Evolutionary conservation across 2,797 vertebrate genomes (phyloP).

Genomic region (Phataginus tricuspis): DNA sequence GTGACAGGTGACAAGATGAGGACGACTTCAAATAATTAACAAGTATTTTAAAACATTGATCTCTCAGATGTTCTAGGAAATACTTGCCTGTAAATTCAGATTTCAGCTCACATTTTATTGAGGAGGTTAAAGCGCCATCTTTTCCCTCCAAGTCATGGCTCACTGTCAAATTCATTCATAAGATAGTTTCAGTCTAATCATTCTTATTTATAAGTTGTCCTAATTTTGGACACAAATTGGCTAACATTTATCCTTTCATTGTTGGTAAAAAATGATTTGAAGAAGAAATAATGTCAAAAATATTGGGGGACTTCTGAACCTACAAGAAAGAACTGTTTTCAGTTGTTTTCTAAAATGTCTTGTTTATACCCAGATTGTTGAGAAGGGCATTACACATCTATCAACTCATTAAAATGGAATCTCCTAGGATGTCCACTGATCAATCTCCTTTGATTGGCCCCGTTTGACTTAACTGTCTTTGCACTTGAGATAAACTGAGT

Average conservation of each 20-base stretch:
- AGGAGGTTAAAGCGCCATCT: neutral
- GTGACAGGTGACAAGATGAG: neutral
- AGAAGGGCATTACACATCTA: neutral
- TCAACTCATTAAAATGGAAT: constrained; percentile 11
- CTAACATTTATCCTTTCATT: neutral
- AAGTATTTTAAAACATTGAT: constrained; percentile 4
- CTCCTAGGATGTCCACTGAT: neutral
- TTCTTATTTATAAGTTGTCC: neutral
- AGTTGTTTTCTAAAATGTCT: constrained; percentile 8
- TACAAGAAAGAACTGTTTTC: neutral
- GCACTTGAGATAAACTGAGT: constrained; percentile 3
- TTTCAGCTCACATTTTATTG: neutral
- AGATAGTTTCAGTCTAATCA: neutral
- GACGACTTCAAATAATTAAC: neutral
- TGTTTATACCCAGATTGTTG: neutral
- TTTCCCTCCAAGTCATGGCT: neutral
- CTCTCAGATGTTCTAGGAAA: neutral
- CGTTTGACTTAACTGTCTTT: neutral
- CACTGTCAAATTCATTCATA: neutral
- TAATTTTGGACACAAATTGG: neutral
- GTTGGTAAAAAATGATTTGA: neutral
- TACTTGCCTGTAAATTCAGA: neutral
- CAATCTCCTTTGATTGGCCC: neutral
- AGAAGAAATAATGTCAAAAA: constrained; percentile 4
- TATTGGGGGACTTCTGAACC: neutral